Evolutionary conservation across 2,888 invertebrate species (phyloP).

Genomic region (Leptinotarsa rubiginosa): DNA sequence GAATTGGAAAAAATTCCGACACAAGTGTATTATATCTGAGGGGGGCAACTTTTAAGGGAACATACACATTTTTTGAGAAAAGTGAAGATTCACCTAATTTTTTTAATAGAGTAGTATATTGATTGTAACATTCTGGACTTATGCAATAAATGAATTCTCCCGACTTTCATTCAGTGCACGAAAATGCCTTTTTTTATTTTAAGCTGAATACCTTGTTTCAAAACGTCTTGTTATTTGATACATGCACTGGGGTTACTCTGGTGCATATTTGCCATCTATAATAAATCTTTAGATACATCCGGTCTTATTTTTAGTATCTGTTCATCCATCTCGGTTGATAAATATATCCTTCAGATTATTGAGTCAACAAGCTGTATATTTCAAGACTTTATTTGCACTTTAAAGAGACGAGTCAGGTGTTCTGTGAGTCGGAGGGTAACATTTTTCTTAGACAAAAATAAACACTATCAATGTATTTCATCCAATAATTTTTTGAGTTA

Average conservation of each 20-base stretch:
- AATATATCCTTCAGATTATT: constrained; percentile 24
- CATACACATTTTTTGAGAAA: no score
- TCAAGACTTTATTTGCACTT: constrained; percentile 5
- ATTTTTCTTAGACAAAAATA: not conserved
- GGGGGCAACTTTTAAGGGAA: no score
- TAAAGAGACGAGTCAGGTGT: not conserved
- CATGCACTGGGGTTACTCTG: constrained; percentile 7
- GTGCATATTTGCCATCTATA: constrained; percentile 19
- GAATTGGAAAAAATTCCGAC: no score
- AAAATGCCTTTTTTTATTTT: not conserved
- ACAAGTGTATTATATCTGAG: no score
- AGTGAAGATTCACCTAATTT: no score
- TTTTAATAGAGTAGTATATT: no score
- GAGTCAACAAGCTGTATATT: constrained; percentile 18
- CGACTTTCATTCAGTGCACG: no score
- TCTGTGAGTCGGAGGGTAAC: not conserved
- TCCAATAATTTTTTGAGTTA: no score
- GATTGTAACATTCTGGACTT: no score
- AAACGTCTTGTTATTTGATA: not conserved
- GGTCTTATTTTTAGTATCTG: constrained; percentile 26
- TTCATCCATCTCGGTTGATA: constrained; percentile 23
- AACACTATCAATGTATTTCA: not conserved
- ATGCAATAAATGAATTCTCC: no score
- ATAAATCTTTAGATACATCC: constrained; percentile 25
- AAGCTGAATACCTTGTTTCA: not conserved